Conservation (phyloP, 2,797 vertebrate genomes). For the Hapalemur alaotrensis region DNA sequence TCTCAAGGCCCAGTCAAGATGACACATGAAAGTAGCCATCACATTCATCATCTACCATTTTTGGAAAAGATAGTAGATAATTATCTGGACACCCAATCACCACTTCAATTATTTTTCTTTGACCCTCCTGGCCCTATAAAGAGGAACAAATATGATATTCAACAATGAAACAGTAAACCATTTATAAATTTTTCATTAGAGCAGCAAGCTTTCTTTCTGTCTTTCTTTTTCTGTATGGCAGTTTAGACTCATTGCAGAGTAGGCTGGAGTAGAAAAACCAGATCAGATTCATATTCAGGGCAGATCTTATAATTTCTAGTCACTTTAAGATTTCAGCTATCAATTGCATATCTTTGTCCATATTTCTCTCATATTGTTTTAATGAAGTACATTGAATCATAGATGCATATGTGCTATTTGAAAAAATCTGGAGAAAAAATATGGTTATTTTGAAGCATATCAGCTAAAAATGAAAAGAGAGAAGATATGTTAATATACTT, state of each 20-base stretch:
- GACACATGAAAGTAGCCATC: neutral
- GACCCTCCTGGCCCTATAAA: neutral
- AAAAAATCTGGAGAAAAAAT: neutral
- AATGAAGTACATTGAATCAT: neutral
- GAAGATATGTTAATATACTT: neutral
- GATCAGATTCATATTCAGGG: neutral
- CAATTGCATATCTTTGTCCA: neutral
- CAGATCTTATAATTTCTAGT: neutral
- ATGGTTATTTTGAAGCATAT: conserved; percentile 22
- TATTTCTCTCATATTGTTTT: conserved; percentile 1
- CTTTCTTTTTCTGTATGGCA: neutral
- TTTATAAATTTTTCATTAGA: neutral
- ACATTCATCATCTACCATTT: neutral
- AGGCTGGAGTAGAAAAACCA: neutral
- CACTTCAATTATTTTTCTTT: neutral
- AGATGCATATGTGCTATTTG: neutral
- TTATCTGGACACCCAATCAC: neutral
- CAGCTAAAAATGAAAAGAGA: conserved; percentile 41
- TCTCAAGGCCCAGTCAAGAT: neutral
- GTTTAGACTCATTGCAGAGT: neutral
- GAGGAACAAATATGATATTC: neutral
- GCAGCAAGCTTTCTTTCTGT: neutral
- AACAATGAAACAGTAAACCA: neutral
- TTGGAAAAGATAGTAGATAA: conserved; percentile 4
- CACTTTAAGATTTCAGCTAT: conserved; percentile 4